These are phyloP conservation scores for Eugnorisma glareosa DNA, from an alignment of 2,888 invertebrate genomes.

Conservation along the genomic window DNA sequence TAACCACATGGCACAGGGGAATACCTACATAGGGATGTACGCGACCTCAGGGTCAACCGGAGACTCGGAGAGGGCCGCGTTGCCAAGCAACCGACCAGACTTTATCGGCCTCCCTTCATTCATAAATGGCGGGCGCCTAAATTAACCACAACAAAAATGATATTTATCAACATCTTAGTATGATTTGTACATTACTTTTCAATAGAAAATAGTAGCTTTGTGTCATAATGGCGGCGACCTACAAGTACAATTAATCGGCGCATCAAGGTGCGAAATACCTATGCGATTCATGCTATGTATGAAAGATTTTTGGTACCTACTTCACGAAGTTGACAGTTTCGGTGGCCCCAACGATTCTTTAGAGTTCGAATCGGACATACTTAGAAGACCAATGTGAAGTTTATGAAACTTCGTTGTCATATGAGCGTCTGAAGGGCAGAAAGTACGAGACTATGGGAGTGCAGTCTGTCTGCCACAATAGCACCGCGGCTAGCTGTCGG, in stretches of 20 bases:
- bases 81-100: conserved; percentile 78
- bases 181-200: not conserved
- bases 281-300: too few relatives aligned
- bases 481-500: conserved; percentile 67
- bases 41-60: conserved; percentile 81
- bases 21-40: conserved; percentile 69
- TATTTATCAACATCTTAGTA: not conserved
- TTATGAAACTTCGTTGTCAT: conserved; percentile 47
- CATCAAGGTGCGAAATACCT: not conserved
- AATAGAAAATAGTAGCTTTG: not conserved
- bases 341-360: not conserved
- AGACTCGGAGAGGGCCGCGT: conserved; percentile 78
- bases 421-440: conserved; percentile 68
- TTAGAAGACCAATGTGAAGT: conserved; percentile 25
- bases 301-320: not conserved
- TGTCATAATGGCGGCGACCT: not conserved
- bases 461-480: conserved; percentile 67
- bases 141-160: conserved; percentile 68
- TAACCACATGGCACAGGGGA: conserved; percentile 49
- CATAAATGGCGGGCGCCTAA: conserved; percentile 71
- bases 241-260: not conserved
- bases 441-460: conserved; percentile 49
- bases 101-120: conserved; percentile 72
- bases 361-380: not conserved
- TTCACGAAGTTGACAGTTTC: not conserved